These are phyloP conservation scores for Drosophila ustulata DNA, from an alignment of 2,888 invertebrate species.

Conservation along the genomic window DNA sequence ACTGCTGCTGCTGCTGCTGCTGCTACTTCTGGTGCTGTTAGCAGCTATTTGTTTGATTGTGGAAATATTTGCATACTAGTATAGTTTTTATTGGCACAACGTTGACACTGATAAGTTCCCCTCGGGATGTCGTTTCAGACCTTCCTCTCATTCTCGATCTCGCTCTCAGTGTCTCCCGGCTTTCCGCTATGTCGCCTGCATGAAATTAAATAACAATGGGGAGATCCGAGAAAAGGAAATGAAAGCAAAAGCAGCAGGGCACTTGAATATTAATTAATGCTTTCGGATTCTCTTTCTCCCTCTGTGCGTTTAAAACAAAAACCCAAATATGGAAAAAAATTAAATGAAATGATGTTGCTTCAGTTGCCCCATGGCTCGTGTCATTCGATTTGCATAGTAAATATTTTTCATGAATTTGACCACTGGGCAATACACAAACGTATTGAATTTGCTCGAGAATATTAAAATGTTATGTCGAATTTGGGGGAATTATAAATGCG, in stretches of 20 bases:
- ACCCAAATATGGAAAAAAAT: background rate
- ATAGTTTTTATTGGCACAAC: constrained; percentile 81
- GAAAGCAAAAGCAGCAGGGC: constrained; percentile 38
- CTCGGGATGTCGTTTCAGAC: constrained; percentile 47
- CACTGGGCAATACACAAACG: constrained; percentile 42
- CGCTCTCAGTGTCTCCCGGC: constrained; percentile 1
- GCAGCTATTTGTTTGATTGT: constrained; percentile 81
- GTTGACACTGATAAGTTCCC: constrained; percentile 81
- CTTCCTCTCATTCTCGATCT: background rate
- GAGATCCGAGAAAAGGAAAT: constrained; percentile 9
- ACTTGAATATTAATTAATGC: constrained; percentile 79
- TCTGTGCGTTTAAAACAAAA: constrained; percentile 29
- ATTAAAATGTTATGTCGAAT: constrained; percentile 7
- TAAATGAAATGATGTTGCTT: constrained; percentile 17
- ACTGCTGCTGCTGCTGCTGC: constrained; percentile 17
- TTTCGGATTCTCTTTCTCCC: constrained; percentile 43
- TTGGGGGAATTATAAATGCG: background rate
- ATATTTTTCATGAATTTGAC: constrained; percentile 47
- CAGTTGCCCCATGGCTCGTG: constrained; percentile 56
- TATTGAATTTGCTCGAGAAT: constrained; percentile 39
- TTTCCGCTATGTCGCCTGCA: constrained; percentile 29
- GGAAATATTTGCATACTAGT: constrained; percentile 78
- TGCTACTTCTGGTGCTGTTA: constrained; percentile 51
- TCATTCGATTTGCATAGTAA: constrained; percentile 75
- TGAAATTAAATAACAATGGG: constrained; percentile 66